Evolutionary conservation across 2,113 vertebrate genomes (phyloP).

Genomic region (Lanius ludovicianus): DNA sequence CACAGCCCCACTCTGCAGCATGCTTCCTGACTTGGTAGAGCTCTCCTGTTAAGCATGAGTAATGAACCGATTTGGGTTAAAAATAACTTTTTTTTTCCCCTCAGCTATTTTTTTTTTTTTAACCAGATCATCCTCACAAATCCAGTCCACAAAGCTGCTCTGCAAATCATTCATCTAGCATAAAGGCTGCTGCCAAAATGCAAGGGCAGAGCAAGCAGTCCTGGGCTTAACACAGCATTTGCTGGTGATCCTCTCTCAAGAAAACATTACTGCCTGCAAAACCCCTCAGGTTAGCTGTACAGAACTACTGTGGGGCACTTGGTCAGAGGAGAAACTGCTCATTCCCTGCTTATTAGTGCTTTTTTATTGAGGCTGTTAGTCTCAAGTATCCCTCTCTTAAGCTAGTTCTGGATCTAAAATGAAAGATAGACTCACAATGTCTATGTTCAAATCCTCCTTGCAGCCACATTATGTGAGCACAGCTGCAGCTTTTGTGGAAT

Average conservation of each 20-base stretch:
- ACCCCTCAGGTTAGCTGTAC: background rate
- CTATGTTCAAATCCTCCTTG: background rate
- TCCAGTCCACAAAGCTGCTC: background rate
- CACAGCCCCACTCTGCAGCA: background rate
- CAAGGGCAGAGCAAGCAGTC: background rate
- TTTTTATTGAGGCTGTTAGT: background rate
- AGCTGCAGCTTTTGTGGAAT: background rate
- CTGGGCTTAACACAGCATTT: background rate
- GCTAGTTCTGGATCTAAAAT: background rate
- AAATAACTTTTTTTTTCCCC: constrained; percentile 12
- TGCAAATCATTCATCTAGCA: background rate
- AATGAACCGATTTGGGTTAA: background rate
- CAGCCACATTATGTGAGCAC: background rate
- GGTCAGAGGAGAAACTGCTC: background rate
- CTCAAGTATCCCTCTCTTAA: background rate
- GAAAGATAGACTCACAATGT: background rate
- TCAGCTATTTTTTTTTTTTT: background rate
- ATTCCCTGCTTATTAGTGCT: background rate
- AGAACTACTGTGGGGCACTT: background rate
- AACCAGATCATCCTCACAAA: constrained; percentile 38
- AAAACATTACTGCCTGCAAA: background rate
- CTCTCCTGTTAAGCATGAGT: constrained; percentile 13
- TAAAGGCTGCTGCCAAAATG: background rate
- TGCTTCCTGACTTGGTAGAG: background rate
- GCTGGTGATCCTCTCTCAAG: background rate